These are phyloP conservation scores for Drosophila seclusa DNA, from an alignment of 2,888 invertebrate genomes.

Conservation along the genomic window DNA sequence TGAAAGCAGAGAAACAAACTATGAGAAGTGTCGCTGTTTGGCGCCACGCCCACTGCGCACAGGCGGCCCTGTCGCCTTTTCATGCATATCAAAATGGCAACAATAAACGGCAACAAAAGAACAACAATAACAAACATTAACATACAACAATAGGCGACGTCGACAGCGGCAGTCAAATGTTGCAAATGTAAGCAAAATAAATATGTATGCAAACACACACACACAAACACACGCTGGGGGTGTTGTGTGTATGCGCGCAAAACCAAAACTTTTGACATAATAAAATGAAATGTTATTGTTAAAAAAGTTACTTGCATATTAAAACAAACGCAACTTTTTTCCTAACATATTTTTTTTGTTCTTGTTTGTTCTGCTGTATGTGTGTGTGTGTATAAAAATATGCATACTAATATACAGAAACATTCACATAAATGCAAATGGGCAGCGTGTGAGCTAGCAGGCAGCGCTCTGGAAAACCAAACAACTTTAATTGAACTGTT, in stretches of 20 bases:
- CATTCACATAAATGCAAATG: conserved; percentile 74
- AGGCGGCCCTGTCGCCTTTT: conserved; percentile 53
- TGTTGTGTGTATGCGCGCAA: conserved; percentile 48
- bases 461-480: conserved; percentile 65
- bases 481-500: conserved; percentile 82
- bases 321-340: conserved; percentile 77
- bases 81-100: conserved; percentile 80
- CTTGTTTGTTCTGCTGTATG: conserved; percentile 32
- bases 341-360: conserved; percentile 25
- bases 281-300: conserved; percentile 81
- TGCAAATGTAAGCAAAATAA: conserved; percentile 78
- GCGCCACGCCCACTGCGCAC: conserved; percentile 47
- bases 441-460: conserved; percentile 69
- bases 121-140: conserved; percentile 80
- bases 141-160: conserved; percentile 70
- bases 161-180: conserved; percentile 73
- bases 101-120: conserved; percentile 78
- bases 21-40: conserved; percentile 32
- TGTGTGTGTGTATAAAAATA: conserved; percentile 50
- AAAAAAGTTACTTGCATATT: conserved; percentile 80
- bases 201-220: conserved; percentile 40
- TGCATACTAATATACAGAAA: conserved; percentile 37
- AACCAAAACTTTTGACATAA: conserved; percentile 81
- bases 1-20: conserved; percentile 1
- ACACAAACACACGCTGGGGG: conserved; percentile 10